phyloP scores from a whole-genome alignment of 2,888 invertebrate genomes.

The Tortricodes alternella region DNA sequence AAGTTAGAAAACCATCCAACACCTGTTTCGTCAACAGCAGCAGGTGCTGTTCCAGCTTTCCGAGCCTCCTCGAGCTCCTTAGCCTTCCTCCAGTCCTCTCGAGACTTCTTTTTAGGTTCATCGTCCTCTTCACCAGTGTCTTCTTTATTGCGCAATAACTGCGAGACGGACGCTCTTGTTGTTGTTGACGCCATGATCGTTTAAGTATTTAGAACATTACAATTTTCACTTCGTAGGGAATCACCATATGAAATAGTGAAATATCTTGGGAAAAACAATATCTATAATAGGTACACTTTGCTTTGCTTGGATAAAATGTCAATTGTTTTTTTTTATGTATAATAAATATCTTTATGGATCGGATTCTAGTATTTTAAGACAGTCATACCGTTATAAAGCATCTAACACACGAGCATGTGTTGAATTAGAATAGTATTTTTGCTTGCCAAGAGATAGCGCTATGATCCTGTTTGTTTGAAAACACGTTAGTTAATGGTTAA shows the following conservation, averaged over 20 bases:
- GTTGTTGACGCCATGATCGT: slow-evolving; percentile 60
- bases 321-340: not conserved
- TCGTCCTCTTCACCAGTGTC: slow-evolving; percentile 84
- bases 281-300: too few relatives aligned
- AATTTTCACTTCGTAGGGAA: slow-evolving; percentile 7
- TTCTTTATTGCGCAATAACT: slow-evolving; percentile 86
- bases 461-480: not conserved
- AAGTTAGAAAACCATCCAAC: slow-evolving; percentile 27
- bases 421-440: not conserved
- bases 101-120: slow-evolving; percentile 92
- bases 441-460: slow-evolving; percentile 1
- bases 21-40: slow-evolving; percentile 91
- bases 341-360: too few relatives aligned
- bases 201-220: not conserved
- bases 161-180: slow-evolving; percentile 85
- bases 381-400: too few relatives aligned
- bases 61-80: slow-evolving; percentile 99
- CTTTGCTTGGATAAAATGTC: not conserved
- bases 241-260: not conserved
- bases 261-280: not conserved
- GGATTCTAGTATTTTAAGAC: slow-evolving; percentile 9
- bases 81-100: slow-evolving; percentile 98
- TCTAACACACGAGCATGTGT: slow-evolving; percentile 1
- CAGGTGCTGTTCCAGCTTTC: slow-evolving; percentile 97
- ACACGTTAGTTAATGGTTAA: not conserved